Base-by-base conservation (phyloP, 2,797 vertebrate genomes). In the Pseudocheirus occidentalis region DNA sequence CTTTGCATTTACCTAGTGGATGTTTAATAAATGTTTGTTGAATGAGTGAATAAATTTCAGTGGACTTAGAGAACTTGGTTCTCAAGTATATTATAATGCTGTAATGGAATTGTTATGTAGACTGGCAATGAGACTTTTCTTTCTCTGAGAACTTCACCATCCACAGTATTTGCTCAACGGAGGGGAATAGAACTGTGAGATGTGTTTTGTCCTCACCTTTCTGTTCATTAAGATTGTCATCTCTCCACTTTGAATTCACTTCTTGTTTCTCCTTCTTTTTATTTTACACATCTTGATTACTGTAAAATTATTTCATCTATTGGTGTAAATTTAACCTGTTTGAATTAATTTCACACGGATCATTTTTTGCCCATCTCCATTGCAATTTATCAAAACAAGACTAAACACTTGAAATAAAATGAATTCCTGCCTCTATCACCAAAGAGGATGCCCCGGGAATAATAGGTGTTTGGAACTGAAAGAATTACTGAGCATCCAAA, bases 241-340 rank as follows among this genome's bases (percentile, higher is more conserved):
- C n/a, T 40, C 40, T 46, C 40, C 21, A 46, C 21, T 87, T 27
- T 87, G 73, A 46, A 87, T 87, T 87, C 40, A 46, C 40, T 53
- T 28, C n/a, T 81, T 55, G 21, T 55, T 93, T 92, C 53, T 66
- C 73, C 73, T 66, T 55, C 57, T 29, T 66, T 87, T 87, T 50
- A 27, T 87, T 87, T 87, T 87, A 87, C 46, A 73, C 18, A 87
- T 91, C n/a, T 91, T 90, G 93, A 93, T 96, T 96, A 62, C 40
- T 89, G n/a, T 93, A 46, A 1, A 96, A 46, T 96, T 93, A 89
- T 92, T 95, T 97, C 92, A 92, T 59, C 92, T 95, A 93, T 27
- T 50, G 73, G 73, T 87, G 21, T 87, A 87, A 87, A 93, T 55
- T 34, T 54, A 54, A 50, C 58, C 93, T 95, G n/a, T 54, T 89